Evolutionary conservation across 2,888 invertebrate species (phyloP), one percentile per base, ranked within the genome.

Genomic region (Melipona bicolor): DNA sequence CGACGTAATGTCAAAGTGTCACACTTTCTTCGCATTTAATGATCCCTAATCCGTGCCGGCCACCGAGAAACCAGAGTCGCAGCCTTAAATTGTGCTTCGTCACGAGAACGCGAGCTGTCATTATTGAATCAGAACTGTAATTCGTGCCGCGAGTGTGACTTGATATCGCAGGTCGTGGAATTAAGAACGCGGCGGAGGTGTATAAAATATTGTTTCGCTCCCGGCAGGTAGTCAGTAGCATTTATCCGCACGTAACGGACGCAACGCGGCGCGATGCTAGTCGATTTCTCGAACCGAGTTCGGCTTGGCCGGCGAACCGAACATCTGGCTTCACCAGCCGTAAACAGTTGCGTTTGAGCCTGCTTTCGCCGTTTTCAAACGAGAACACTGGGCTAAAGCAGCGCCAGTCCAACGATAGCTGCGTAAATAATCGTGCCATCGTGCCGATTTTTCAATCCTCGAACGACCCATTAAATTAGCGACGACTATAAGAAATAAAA

Each of bases 261-360:
- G 43, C 61, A 54, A 54, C n/a, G 56, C n/a, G 70, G 56, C n/a
- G 73, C 27, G 77, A 70, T 80, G 79, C 84, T 88, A 88, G 84
- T 81, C 81, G 77, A 72, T 84, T 86, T 86, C 75, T 77, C 65
- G 86, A 86, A 71, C 54, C 73, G 76, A 80, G 77, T 79, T 79
- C 67, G 73, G 73, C 76, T 36, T 21, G 21, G 50, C 32, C 73
- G 69, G 81, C 43, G 72, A 72, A 74, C 75, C 79, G 77, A 87
- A 86, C 89, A 87, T 86, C 84, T 87, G 86, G 84, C 71, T 87
- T 74, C 54, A 62, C 65, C 65, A 76, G 74, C 36, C 43, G 75
- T 87, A 87, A 88, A 84, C 87, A 79, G 79, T 87, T 43, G 61
- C 56, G 52, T 67, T 67, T 54, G 83, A 73, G 69, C 70, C 70